Base-by-base conservation (phyloP, 2,888 invertebrate genomes). In the Tinea trinotella region DNA sequence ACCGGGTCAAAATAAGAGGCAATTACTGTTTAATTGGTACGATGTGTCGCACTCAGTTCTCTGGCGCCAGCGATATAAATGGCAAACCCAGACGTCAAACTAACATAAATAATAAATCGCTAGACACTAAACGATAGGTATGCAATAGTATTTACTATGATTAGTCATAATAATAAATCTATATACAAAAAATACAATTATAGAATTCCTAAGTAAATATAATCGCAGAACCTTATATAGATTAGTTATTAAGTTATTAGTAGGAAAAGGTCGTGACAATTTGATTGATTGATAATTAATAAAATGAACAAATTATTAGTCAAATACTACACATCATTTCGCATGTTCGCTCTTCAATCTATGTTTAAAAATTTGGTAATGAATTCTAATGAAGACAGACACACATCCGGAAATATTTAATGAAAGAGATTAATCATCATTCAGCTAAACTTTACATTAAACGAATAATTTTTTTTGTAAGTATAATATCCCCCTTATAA, bases 21-120 rank as follows among this genome's bases (percentile, higher is more conserved):
- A 67, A 66, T 71, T 64, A 71, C 70, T 67, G 62, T 62, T 67
- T 73, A 70, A 71, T 72, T 69, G 69, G 61, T 59, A 56, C 24
- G 13, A 50, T 50, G 17, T 46, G 46, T 46, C 46, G 18, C 46
- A 50, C 22, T 15, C 13, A 24, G 50, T 15, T 50, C 22, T 24
- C 24, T 24, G 50, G 50, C 50, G 50, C 50, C 50, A 50, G n/a
- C 24, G 50, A 46, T 46, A 24, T 50, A 50, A 50, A 50, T 50
- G 50, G 24, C 50, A 22, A 24, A 13, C 50, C 9, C 24, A 50
- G 24, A 50, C 50, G 18, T 24, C 24, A 19, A 9, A 50, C 12
- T 24, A 24, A 15, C 24, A 50, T 40, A 40, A 40, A 40, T 40
- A 2, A 40, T 13, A 12, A 40, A n/a, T 15, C 3, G 40, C 40